Base-by-base conservation (phyloP, 2,888 invertebrate species). In the Lysandra coridon region DNA sequence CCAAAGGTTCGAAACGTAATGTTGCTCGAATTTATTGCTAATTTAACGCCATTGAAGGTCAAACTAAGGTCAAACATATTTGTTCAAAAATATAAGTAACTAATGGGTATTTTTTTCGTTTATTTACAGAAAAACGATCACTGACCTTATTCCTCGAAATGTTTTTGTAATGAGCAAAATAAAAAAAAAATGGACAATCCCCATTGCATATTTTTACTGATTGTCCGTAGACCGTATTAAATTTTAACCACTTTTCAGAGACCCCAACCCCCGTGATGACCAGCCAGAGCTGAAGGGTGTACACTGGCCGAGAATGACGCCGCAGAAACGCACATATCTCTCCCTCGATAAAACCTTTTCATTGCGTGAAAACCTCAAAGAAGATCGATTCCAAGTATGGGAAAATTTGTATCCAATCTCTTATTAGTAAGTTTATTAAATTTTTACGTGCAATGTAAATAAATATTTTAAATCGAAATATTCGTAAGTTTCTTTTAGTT, bases 361-460 rank as follows among this genome's bases (percentile, higher is more conserved):
- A 0, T 82, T 90, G 2, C 81, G 81, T 0, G 81, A 83, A 64
- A 88, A 90, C 77, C 81, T 91, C 77, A 85, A 85, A 33, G 90
- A 91, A 82, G 85, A 88, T 2, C 82, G 88, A 4, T 88, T 87
- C 81, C 77, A 82, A 7, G 73, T 90, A 0, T 92, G 91, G 91
- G 91, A 91, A 10, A 86, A 89, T 17, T 81, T 91, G 10, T 91
- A 90, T 73, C 91, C 90, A 0, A 88, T 89, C 2, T 30, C 30
- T 33, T 10, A 30, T 69, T 2, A 69, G 69, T 69, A 14, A 69
- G 33, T 69, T 23, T 30, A 62, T 64, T 30, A 62, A 62, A 62
- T 10, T 49, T 44, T 49, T 10, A 62, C 10, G 12, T 64, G 12
- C 12, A 30, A 23, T n/a, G 14, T 12, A 69, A 69, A 69, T 69